phyloP scores from a whole-genome alignment of 2,113 vertebrate species.

The Siniperca knerii region DNA sequence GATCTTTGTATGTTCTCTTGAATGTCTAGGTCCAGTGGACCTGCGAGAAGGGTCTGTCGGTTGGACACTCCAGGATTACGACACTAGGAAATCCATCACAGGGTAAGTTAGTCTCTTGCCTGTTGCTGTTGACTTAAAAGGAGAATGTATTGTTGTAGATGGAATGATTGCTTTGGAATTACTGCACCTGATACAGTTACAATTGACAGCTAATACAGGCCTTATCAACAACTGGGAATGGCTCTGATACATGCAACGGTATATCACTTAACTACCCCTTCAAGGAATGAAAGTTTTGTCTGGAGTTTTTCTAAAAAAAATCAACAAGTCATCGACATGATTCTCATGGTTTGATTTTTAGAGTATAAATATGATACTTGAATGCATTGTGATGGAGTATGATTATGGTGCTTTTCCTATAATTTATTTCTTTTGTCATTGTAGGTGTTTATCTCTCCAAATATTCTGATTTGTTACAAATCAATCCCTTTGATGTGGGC shows the following conservation, averaged over 20 bases:
- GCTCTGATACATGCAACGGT: background rate
- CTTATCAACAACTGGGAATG: conserved; percentile 19
- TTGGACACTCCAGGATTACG: conserved; percentile 92
- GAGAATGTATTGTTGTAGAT: background rate
- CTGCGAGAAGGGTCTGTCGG: conserved; percentile 95
- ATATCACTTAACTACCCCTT: no score
- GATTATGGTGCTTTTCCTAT: conserved; percentile 4
- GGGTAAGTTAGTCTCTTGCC: conserved; percentile 82
- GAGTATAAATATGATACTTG: background rate
- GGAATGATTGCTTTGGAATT: background rate
- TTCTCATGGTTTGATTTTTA: background rate
- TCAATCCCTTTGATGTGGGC: conserved; percentile 92
- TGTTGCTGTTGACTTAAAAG: background rate
- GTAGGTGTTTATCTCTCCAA: conserved; percentile 93
- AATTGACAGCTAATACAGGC: background rate
- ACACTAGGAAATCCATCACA: conserved; percentile 91
- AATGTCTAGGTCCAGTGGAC: conserved; percentile 83
- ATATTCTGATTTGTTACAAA: conserved; percentile 94
- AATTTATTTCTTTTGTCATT: conserved; percentile 39
- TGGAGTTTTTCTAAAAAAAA: background rate
- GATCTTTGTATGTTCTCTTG: background rate
- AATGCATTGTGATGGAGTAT: background rate
- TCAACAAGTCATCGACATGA: background rate
- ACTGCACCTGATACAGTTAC: conserved; percentile 2
- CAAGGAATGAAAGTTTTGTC: background rate